Base-by-base conservation (phyloP, 2,113 vertebrate genomes). In the Dicaeum eximium region DNA sequence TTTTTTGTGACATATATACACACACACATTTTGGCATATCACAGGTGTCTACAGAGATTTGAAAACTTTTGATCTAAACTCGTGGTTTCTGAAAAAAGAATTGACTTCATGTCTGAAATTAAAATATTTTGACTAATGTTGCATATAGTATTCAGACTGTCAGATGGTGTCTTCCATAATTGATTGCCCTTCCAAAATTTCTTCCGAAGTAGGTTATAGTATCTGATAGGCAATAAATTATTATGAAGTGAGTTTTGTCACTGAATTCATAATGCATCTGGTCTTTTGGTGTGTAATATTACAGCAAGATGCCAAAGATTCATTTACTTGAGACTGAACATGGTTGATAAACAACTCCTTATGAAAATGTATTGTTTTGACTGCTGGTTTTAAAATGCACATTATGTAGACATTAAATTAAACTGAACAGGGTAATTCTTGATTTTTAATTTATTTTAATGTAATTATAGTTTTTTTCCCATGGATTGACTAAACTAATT, bases 131-230 rank as follows among this genome's bases (percentile, higher is more conserved):
- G 31, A 47, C n/a, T 40, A 85, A 62, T 62, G 44, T 65, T 65
- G 6, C 21, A 48, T 66, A 83, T 33, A 67, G 45, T 37, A 83
- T 78, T 37, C n/a, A 91, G 42, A 38, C 18, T 88, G 57, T 45
- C 71, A 60, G 84, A 87, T 88, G 23, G 12, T 74, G 86, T 88
- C 40, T 91, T 65, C 48, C 87, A 70, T 95, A 96, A 95, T 44
- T 95, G 92, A 90, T 80, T 94, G 30, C 47, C 23, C 22, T 87
- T 92, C 64, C 30, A 90, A 94, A 97, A 89, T 51, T 88, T 80
- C 51, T 95, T 93, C 35, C 65, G 67, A 92, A 81, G 21, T 86
- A 91, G 24, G 22, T 73, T 90, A 86, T 77, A 94, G 40, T 65
- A 90, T 35, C 48, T 95, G 50, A 86, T 88, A 73, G 25, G 87